Evolutionary conservation across 1,140 invertebrate species (phyloP).

Genomic region (Drosophila rufa): DNA sequence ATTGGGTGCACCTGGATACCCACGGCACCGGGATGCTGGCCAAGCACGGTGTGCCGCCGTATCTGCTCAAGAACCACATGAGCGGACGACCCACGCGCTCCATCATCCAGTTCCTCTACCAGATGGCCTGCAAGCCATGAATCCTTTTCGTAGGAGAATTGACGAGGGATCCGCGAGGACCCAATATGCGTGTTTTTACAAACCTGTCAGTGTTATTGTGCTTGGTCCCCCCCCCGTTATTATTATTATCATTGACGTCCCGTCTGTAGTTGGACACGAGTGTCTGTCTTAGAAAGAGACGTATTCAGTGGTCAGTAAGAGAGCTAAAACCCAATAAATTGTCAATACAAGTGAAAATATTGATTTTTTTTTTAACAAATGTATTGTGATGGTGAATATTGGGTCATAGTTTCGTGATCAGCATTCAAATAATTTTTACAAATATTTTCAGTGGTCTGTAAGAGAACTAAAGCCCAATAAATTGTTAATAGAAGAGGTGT

Average conservation of each 20-base stretch:
- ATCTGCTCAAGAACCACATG: slow-evolving; percentile 87
- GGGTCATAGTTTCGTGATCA: too few relatives aligned
- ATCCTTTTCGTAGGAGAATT: background rate
- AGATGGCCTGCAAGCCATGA: slow-evolving; percentile 84
- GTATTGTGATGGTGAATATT: too few relatives aligned
- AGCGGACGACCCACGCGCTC: slow-evolving; percentile 88
- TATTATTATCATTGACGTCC: slow-evolving; percentile 23
- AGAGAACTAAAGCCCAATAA: too few relatives aligned
- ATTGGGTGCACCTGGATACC: slow-evolving; percentile 90
- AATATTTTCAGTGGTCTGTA: too few relatives aligned
- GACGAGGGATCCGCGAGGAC: slow-evolving; percentile 11
- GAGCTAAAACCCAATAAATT: background rate
- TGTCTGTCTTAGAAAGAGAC: too few relatives aligned
- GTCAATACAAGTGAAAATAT: background rate
- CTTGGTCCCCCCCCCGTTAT: background rate
- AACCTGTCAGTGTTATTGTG: slow-evolving; percentile 6
- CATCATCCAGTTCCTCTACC: slow-evolving; percentile 87
- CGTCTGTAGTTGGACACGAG: background rate
- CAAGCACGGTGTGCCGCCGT: slow-evolving; percentile 87
- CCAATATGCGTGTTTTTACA: background rate
- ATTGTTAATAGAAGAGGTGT: too few relatives aligned
- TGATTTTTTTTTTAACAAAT: too few relatives aligned
- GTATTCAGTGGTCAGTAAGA: background rate
- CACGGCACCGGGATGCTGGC: slow-evolving; percentile 88
- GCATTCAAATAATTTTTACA: too few relatives aligned